Evolutionary conservation across 2,888 invertebrate genomes (phyloP).

Genomic region (Tipula unca): DNA sequence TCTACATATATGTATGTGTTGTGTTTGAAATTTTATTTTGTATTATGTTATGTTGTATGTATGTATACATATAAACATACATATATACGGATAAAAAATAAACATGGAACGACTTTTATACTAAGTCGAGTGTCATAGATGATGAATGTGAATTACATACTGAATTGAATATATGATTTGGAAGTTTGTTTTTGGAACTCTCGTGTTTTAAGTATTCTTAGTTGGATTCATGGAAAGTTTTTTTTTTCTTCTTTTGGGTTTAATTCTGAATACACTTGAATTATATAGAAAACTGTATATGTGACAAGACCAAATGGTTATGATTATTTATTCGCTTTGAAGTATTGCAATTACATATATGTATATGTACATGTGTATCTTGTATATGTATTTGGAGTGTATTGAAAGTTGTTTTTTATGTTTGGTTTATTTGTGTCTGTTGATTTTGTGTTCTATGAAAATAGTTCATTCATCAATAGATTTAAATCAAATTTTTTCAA

Average conservation of each 20-base stretch:
- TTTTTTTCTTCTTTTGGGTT: neutral
- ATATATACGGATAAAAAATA: neutral
- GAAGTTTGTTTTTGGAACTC: neutral
- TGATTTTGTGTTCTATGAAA: no score
- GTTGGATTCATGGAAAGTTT: neutral
- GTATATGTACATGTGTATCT: no score
- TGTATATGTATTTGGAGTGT: no score
- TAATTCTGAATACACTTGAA: neutral
- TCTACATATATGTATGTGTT: neutral
- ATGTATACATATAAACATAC: no score
- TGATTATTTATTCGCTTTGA: neutral
- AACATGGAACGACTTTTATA: neutral
- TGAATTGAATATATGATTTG: neutral
- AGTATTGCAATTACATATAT: neutral
- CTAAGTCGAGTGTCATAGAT: conserved; percentile 14
- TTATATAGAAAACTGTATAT: neutral
- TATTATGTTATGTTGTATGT: neutral
- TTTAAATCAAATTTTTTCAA: no score
- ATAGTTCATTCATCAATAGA: no score
- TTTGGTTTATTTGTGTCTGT: no score
- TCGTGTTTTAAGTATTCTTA: neutral
- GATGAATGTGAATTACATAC: conserved; percentile 14
- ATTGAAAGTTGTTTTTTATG: no score
- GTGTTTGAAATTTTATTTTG: neutral
- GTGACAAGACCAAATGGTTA: neutral